Percentiles rank a stretch among this genome's conserved stretches.
Evolutionary conservation across 35 echinoderm and acorn worm species (phyloP).

Genomic region (Lytechinus pictus): DNA sequence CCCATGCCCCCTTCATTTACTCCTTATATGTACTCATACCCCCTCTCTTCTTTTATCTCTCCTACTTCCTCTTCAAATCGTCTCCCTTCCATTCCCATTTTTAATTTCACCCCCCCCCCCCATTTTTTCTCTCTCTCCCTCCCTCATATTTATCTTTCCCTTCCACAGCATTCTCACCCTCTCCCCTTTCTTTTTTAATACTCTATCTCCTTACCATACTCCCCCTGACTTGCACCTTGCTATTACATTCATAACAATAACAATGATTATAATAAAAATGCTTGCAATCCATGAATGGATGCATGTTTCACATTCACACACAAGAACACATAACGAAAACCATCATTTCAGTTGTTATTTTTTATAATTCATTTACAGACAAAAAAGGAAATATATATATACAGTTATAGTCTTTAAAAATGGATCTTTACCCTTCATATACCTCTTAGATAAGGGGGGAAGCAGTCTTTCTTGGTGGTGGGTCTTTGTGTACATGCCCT

Average conservation of each 20-base stretch:
- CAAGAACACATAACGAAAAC: neutral
- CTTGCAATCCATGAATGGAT: neutral
- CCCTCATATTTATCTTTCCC: no score
- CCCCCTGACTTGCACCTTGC: neutral
- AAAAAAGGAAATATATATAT: neutral
- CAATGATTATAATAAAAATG: neutral
- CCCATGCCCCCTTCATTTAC: no score
- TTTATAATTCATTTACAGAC: neutral
- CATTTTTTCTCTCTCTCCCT: neutral
- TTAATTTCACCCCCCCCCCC: no score
- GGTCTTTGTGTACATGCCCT: neutral
- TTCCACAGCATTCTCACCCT: no score
- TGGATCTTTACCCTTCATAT: neutral
- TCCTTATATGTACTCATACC: no score
- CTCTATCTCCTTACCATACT: neutral
- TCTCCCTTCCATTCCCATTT: neutral
- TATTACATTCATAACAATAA: neutral
- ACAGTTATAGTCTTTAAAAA: neutral
- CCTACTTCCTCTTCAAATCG: no score
- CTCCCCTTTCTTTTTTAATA: neutral
- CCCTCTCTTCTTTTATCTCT: neutral
- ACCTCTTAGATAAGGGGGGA: neutral
- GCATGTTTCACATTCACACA: neutral
- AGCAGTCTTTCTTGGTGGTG: neutral
- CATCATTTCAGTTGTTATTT: neutral